phyloP scores from a whole-genome alignment of 2,888 invertebrate species.

The Sinelater perroti region DNA sequence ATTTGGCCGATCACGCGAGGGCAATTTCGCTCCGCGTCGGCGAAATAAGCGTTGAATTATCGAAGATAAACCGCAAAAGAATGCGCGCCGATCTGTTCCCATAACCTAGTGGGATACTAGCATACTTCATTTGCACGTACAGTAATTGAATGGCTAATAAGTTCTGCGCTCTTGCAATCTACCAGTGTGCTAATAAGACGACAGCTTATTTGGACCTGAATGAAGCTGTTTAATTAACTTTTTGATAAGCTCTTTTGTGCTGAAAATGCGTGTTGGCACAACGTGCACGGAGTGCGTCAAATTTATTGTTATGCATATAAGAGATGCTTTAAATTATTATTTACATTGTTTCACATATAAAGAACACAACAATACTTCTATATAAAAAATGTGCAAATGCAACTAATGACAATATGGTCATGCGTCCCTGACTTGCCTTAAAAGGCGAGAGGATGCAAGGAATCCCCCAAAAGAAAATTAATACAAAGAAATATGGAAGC shows the following conservation, averaged over 20 bases:
- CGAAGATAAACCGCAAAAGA: conserved; percentile 16
- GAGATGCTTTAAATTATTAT: no score
- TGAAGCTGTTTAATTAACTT: conserved; percentile 1
- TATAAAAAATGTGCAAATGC: no score
- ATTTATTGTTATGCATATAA: no score
- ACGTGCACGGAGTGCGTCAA: no score
- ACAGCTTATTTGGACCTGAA: conserved; percentile 5
- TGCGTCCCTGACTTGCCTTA: no score
- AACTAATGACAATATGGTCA: no score
- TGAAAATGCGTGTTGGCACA: no score
- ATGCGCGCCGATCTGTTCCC: conserved; percentile 24
- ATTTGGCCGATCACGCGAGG: conserved; percentile 33
- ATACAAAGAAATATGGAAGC: no score
- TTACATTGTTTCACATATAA: no score
- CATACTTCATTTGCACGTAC: conserved; percentile 16
- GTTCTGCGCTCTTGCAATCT: neutral
- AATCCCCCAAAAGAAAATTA: no score
- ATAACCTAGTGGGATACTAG: conserved; percentile 26
- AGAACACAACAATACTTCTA: no score
- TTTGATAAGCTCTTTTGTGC: neutral
- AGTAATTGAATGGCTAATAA: conserved; percentile 3
- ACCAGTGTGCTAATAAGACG: neutral
- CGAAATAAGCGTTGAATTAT: conserved; percentile 24
- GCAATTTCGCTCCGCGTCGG: conserved; percentile 26
- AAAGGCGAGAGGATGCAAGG: no score